Percentiles rank a stretch among this genome's conserved stretches.
These are phyloP conservation scores for Chromoteleia sp. DNA, from an alignment of 2,888 invertebrate genomes.

Conservation along the genomic window DNA sequence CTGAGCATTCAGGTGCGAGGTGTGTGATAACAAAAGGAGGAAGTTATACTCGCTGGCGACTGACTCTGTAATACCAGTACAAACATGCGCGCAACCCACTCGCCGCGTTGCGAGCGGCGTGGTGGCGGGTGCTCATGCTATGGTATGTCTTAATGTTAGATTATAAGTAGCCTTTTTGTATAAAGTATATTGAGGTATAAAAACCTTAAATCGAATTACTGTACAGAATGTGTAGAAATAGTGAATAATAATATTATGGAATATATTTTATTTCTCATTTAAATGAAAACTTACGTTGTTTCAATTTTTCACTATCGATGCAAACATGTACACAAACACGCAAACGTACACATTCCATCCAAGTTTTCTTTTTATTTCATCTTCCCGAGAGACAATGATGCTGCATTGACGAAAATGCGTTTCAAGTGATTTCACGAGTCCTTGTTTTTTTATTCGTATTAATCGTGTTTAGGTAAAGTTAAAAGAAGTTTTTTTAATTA, in stretches of 20 bases:
- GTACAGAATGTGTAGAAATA: constrained; percentile 85
- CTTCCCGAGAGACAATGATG: constrained; percentile 7
- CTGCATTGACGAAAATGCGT: constrained; percentile 29
- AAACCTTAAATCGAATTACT: constrained; percentile 84
- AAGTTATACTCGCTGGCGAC: constrained; percentile 85
- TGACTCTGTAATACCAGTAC: constrained; percentile 85
- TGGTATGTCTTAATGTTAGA: constrained; percentile 85
- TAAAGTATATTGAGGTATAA: constrained; percentile 85
- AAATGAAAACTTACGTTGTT: constrained; percentile 83
- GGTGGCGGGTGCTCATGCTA: constrained; percentile 83
- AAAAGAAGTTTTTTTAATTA: constrained; percentile 30
- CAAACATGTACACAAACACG: constrained; percentile 42
- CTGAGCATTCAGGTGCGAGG: constrained; percentile 81
- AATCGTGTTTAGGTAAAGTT: constrained; percentile 57
- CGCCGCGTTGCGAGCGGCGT: constrained; percentile 76
- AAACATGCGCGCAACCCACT: constrained; percentile 83
- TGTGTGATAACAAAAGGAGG: constrained; percentile 84
- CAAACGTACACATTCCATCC: constrained; percentile 62
- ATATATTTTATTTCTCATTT: constrained; percentile 85
- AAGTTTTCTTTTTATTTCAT: constrained; percentile 24
- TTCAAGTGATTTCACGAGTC: constrained; percentile 37
- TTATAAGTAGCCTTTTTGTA: constrained; percentile 85
- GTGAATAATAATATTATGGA: constrained; percentile 85
- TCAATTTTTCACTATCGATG: constrained; percentile 78
- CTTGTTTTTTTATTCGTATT: constrained; percentile 30